A percentile compares a stretch with the other conserved stretches of the same genome.
Conservation (phyloP, 1,140 invertebrate genomes). For the Tenebrio molitor region DNA sequence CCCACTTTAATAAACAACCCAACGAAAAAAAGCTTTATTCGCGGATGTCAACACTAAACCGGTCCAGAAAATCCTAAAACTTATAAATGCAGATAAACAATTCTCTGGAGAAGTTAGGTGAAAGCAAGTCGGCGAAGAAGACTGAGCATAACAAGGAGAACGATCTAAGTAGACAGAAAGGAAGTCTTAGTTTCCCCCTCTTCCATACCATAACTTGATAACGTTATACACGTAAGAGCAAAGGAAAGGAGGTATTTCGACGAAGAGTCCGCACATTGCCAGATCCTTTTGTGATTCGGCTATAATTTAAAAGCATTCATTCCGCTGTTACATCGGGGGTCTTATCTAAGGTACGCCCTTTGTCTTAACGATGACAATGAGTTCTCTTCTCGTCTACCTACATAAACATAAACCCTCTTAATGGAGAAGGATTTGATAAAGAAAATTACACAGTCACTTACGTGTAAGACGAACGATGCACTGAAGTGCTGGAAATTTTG, state of each 20-base stretch:
- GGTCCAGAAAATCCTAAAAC: slow-evolving; percentile 22
- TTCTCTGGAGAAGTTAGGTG: slow-evolving; percentile 28
- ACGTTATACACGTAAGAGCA: slow-evolving; percentile 43
- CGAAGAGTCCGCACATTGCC: slow-evolving; percentile 42
- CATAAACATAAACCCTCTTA: slow-evolving; percentile 37
- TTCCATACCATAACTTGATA: slow-evolving; percentile 47
- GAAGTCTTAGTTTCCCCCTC: slow-evolving; percentile 10
- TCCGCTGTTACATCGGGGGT: slow-evolving; percentile 45
- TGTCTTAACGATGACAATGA: slow-evolving; percentile 40
- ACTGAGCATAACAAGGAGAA: slow-evolving; percentile 28
- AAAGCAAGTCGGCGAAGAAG: slow-evolving; percentile 9
- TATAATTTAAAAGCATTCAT: slow-evolving; percentile 52
- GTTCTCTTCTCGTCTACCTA: slow-evolving; percentile 31
- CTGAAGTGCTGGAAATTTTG: neutral
- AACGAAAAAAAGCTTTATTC: neutral
- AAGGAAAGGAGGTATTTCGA: slow-evolving; percentile 35
- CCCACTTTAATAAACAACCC: neutral
- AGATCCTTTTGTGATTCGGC: slow-evolving; percentile 48
- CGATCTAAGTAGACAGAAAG: slow-evolving; percentile 35
- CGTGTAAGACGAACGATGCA: slow-evolving; percentile 20
- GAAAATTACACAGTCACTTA: slow-evolving; percentile 37
- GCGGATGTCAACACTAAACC: slow-evolving; percentile 10
- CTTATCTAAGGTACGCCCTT: slow-evolving; percentile 49
- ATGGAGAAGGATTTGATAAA: slow-evolving; percentile 39
- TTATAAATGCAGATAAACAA: slow-evolving; percentile 25